Percentiles rank a stretch among this genome's conserved stretches.
Conservation (phyloP, 2,888 invertebrate species). For the Agriopis leucophaearia region DNA sequence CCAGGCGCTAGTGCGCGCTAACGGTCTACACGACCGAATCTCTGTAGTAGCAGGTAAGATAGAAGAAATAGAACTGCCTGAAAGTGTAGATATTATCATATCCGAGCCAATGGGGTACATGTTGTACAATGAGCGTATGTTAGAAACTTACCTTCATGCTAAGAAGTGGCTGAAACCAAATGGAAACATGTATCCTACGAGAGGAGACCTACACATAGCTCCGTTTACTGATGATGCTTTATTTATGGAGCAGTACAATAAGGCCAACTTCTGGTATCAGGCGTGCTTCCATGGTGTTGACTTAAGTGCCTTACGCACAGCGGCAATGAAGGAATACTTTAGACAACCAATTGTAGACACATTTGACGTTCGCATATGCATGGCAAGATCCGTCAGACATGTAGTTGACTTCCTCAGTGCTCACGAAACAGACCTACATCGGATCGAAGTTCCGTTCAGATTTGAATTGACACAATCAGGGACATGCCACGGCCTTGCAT, state of each 20-base stretch:
- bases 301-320: constrained; percentile 95
- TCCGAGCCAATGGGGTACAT: constrained; percentile 99
- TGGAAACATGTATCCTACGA: constrained; percentile 98
- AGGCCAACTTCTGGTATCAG: constrained; percentile 99
- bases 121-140: constrained; percentile 99
- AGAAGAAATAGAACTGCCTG: constrained; percentile 98
- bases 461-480: constrained; percentile 97
- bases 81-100: constrained; percentile 98
- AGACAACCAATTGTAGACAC: constrained; percentile 99
- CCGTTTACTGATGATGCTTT: constrained; percentile 99
- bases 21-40: constrained; percentile 95
- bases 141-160: constrained; percentile 99
- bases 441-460: constrained; percentile 97
- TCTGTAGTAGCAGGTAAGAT: constrained; percentile 98
- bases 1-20: constrained; percentile 95
- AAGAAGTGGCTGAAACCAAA: constrained; percentile 98
- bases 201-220: constrained; percentile 98
- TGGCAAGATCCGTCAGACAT: constrained; percentile 97
- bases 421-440: constrained; percentile 96
- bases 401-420: constrained; percentile 97
- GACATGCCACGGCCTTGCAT: constrained; percentile 98
- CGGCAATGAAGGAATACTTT: constrained; percentile 98
- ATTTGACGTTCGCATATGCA: constrained; percentile 98
- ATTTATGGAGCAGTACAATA: constrained; percentile 99
- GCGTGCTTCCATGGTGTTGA: constrained; percentile 99